phyloP scores from a whole-genome alignment of 2,888 invertebrate species.

The Agrotis puta region DNA sequence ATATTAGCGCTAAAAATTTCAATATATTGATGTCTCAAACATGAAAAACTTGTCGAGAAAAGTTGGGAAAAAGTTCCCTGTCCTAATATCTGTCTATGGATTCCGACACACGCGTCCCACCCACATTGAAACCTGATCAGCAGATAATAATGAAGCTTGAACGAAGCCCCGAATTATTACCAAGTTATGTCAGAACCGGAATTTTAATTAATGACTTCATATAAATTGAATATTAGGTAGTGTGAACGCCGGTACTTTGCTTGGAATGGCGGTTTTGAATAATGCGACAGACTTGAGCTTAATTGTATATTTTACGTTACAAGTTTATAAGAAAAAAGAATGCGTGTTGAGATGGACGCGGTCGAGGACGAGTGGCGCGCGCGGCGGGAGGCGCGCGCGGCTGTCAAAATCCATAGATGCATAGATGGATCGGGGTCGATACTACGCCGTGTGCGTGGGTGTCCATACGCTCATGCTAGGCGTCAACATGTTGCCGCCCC shows the following conservation, averaged over 20 bases:
- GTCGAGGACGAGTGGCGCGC: no score
- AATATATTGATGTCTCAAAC: neutral
- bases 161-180: constrained; percentile 30
- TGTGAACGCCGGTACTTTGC: no score
- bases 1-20: neutral
- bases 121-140: constrained; percentile 29
- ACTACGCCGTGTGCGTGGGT: neutral
- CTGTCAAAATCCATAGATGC: no score
- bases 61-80: constrained; percentile 27
- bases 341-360: no score
- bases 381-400: no score
- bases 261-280: no score
- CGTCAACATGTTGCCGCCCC: constrained; percentile 1
- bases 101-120: constrained; percentile 6
- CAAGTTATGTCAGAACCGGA: constrained; percentile 42
- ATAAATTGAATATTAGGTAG: neutral
- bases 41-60: constrained; percentile 19
- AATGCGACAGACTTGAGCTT: no score
- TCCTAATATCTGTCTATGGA: neutral
- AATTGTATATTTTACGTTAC: no score
- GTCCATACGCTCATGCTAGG: neutral
- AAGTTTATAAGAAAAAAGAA: no score
- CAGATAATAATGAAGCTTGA: constrained; percentile 38
- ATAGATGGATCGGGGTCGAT: neutral
- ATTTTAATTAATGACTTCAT: constrained; percentile 50